Conservation (phyloP, 1,140 invertebrate species). For the Scaptomyza graminum region DNA sequence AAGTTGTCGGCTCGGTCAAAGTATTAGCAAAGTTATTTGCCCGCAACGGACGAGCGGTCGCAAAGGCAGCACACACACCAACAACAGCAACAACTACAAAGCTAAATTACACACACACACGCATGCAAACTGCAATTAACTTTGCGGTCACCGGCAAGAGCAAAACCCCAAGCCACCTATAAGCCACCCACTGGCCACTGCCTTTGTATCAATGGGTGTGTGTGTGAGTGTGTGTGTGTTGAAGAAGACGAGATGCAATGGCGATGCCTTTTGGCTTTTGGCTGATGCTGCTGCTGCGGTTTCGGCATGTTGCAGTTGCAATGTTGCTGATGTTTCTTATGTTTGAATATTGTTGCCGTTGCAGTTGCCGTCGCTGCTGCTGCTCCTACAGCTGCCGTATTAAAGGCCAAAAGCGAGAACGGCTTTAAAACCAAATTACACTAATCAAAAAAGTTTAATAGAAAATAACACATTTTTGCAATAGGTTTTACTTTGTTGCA, state of each 20-base stretch:
- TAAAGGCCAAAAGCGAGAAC: slow-evolving; percentile 65
- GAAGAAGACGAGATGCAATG: slow-evolving; percentile 29
- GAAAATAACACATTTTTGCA: too few species aligned
- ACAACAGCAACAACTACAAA: slow-evolving; percentile 25
- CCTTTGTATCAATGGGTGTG: slow-evolving; percentile 40
- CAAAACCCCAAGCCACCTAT: slow-evolving; percentile 8
- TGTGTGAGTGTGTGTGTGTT: slow-evolving; percentile 17
- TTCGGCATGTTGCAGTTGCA: slow-evolving; percentile 32
- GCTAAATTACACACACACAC: slow-evolving; percentile 3
- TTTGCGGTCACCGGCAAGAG: slow-evolving; percentile 60
- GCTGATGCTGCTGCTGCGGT: slow-evolving; percentile 18
- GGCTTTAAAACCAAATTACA: slow-evolving; percentile 8
- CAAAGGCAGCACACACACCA: slow-evolving; percentile 54
- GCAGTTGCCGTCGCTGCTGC: not conserved
- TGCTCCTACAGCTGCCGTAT: slow-evolving; percentile 48
- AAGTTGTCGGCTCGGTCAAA: slow-evolving; percentile 71
- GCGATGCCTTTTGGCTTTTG: slow-evolving; percentile 35
- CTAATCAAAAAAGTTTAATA: not conserved
- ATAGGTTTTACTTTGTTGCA: too few species aligned
- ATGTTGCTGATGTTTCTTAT: slow-evolving; percentile 33
- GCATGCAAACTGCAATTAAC: slow-evolving; percentile 61
- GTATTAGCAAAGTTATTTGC: slow-evolving; percentile 76
- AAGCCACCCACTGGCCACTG: slow-evolving; percentile 55
- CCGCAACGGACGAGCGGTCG: slow-evolving; percentile 62
- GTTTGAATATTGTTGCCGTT: not conserved